These are phyloP conservation scores for Argyrosomus japonicus DNA, from an alignment of 2,113 vertebrate species.

Conservation along the genomic window DNA sequence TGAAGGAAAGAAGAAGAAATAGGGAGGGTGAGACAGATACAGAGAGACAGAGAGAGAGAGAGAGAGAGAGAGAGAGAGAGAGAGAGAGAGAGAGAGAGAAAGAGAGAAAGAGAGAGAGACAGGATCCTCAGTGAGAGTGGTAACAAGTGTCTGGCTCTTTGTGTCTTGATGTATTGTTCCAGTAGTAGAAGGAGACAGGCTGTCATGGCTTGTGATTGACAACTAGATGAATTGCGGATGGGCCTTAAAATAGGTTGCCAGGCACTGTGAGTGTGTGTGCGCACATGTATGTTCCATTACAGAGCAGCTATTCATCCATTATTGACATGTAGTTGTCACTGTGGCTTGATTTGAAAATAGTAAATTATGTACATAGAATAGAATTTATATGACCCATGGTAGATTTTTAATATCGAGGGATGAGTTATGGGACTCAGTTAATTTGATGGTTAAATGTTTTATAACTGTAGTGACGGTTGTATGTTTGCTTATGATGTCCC, in stretches of 20 bases:
- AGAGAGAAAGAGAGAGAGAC: background rate
- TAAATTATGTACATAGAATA: background rate
- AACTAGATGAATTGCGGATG: conserved; percentile 58
- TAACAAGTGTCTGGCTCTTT: conserved; percentile 74
- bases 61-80: background rate
- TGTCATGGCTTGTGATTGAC: conserved; percentile 69
- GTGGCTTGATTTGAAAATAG: conserved; percentile 11
- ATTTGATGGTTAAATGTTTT: conserved; percentile 6
- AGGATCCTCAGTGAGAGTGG: conserved; percentile 13
- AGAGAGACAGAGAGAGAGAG: background rate
- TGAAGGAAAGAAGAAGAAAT: background rate
- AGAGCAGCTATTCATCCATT: conserved; percentile 54
- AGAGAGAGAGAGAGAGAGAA: background rate
- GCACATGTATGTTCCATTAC: conserved; percentile 51
- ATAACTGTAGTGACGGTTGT: background rate
- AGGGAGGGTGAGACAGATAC: background rate
- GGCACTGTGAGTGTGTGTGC: background rate
- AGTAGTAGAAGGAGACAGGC: conserved; percentile 58
- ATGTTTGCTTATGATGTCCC: background rate
- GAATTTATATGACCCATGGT: background rate
- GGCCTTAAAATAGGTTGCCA: conserved; percentile 43
- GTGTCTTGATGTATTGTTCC: conserved; percentile 72
- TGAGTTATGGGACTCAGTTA: background rate
- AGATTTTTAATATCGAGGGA: background rate
- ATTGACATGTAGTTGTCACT: conserved; percentile 48